Evolutionary conservation across 2,888 invertebrate species (phyloP), one percentile per base, ranked within the genome.

Genomic region (Macrophya alboannulata): DNA sequence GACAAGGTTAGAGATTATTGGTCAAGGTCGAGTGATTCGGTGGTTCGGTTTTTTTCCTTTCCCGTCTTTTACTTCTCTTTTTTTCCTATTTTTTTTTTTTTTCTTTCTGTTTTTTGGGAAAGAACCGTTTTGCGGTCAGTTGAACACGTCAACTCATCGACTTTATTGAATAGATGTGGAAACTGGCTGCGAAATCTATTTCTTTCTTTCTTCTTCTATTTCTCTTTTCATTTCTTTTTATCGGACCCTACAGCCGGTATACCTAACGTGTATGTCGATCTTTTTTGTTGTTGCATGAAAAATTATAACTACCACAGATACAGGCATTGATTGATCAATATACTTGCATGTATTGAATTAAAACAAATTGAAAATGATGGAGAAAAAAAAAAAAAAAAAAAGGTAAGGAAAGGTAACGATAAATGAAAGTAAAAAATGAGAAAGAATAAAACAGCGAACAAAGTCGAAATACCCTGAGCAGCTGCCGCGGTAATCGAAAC

Each of bases 61-160:
- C 31, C 15, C 31, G 2, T 15, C 31, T 31, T 68, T 31, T 31
- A 31, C 31, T 31, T 31, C 31, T 31, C 31, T 31, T 43, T n/a
- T 21, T 71, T 17, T 17, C n/a, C 43, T n/a, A n/a, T n/a, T 9
- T n/a, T 43, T 21, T 21, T 43, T 72, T 43, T 9, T 10, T 21
- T 10, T 45, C 45, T 10, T 15, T 45, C 9, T 45, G n/a, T 43
- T 43, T 45, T 9, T 74, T 4, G 1, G 4, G 15, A 9, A 43
- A 21, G 21, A n/a, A 45, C 17, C 45, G 43, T 45, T 45, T 74
- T 25, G 72, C 72, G 72, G 72, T 74, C 72, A 45, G 72, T 74
- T n/a, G 72, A 45, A 74, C 72, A 74, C 72, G 72, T 74, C 72
- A 74, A 74, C 72, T 45, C 43, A 9, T 74, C 72, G 72, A 45